Percentiles rank a stretch among this genome's conserved stretches.
Evolutionary conservation across 1,140 invertebrate genomes (phyloP).

Genomic region (Drosophila pectinifera): DNA sequence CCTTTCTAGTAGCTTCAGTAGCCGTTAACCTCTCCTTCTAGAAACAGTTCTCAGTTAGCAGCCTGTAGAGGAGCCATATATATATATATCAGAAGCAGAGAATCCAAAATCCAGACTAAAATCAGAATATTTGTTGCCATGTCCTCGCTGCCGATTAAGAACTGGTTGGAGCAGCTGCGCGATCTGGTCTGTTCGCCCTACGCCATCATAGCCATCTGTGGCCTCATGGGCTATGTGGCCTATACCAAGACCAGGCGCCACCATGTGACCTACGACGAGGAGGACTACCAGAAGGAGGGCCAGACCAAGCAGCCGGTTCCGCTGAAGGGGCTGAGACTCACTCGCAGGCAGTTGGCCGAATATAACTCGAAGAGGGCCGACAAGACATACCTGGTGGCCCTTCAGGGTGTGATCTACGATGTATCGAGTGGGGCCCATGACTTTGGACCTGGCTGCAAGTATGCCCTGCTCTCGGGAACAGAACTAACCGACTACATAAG

Average conservation of each 20-base stretch:
- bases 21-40: accelerated
- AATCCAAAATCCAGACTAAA: background rate
- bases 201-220: conserved; percentile 21
- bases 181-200: conserved; percentile 39
- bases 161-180: conserved; percentile 32
- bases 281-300: conserved; percentile 41
- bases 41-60: background rate
- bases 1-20: background rate
- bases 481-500: conserved; percentile 29
- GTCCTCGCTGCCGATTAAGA: conserved; percentile 11
- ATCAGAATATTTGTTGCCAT: conserved; percentile 6
- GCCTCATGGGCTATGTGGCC: conserved; percentile 29
- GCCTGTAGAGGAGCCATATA: background rate
- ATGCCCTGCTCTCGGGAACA: conserved; percentile 18
- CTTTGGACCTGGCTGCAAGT: conserved; percentile 44
- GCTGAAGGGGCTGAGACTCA: conserved; percentile 12
- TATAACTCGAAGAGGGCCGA: conserved; percentile 26
- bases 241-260: conserved; percentile 6
- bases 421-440: conserved; percentile 43
- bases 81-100: background rate
- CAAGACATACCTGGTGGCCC: conserved; percentile 34
- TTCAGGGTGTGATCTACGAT: conserved; percentile 44
- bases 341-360: background rate
- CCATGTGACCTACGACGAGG: conserved; percentile 55
- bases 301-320: conserved; percentile 12